A percentile compares a stretch with the other conserved stretches of the same genome.
Conservation (phyloP, 2,888 invertebrate species). For the Auanema freiburgensis region DNA sequence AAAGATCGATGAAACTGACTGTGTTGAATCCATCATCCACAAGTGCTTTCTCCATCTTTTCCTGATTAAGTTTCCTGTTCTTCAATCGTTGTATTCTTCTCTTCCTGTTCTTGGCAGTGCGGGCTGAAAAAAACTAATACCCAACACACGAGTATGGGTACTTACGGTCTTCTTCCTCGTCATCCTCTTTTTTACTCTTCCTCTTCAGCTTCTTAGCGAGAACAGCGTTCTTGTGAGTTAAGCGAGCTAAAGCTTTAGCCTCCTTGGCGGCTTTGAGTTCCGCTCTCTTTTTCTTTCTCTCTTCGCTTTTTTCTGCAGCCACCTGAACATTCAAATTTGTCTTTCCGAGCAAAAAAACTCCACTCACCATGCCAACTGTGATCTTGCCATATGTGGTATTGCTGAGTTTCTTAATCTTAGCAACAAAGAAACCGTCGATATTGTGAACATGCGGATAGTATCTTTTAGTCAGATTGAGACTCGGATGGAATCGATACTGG, state of each 20-base stretch:
- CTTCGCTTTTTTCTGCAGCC: too few relatives aligned
- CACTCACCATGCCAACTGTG: slow-evolving; percentile 22
- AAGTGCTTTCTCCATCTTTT: slow-evolving; percentile 27
- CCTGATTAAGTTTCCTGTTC: slow-evolving; percentile 27
- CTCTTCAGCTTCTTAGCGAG: slow-evolving; percentile 16
- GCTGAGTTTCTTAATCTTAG: slow-evolving; percentile 93
- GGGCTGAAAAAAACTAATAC: not conserved
- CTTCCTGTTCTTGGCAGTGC: slow-evolving; percentile 15
- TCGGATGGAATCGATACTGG: slow-evolving; percentile 79
- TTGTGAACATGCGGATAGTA: slow-evolving; percentile 98
- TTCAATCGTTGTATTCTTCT: slow-evolving; percentile 16
- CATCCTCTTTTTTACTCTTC: slow-evolving; percentile 14
- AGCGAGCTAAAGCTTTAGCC: not conserved
- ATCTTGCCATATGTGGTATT: slow-evolving; percentile 68
- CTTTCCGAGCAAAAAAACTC: not conserved
- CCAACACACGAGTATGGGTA: too few relatives aligned
- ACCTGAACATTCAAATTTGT: too few relatives aligned
- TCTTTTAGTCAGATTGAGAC: slow-evolving; percentile 81
- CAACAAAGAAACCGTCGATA: slow-evolving; percentile 98
- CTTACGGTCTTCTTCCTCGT: slow-evolving; percentile 3
- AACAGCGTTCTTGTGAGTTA: not conserved
- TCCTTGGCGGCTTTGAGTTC: not conserved
- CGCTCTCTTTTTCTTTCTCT: too few relatives aligned
- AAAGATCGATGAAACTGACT: slow-evolving; percentile 16
- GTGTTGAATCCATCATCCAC: slow-evolving; percentile 49